Percentiles rank a stretch among this genome's conserved stretches.
phyloP scores from a whole-genome alignment of 1,140 invertebrate genomes.

The Pygmarrhopalites habei region DNA sequence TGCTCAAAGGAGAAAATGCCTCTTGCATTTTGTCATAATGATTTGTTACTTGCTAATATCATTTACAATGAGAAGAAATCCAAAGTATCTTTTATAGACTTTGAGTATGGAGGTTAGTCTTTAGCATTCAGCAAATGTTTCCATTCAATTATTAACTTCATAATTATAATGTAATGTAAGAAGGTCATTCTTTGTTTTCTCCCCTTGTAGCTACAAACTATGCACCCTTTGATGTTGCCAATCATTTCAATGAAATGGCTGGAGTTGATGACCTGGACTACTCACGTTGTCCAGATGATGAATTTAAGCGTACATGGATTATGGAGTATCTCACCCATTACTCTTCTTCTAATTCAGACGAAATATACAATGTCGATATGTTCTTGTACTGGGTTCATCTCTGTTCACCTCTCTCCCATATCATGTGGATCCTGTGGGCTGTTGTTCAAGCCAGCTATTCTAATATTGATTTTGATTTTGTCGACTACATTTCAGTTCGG shows the following conservation, averaged over 20 bases:
- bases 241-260: slow-evolving; percentile 96
- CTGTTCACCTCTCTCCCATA: slow-evolving; percentile 61
- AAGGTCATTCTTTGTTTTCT: too few species aligned
- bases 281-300: slow-evolving; percentile 66
- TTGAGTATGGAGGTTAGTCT: too few species aligned
- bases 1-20: slow-evolving; percentile 57
- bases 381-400: slow-evolving; percentile 31
- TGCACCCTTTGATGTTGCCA: slow-evolving; percentile 92
- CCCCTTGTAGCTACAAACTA: slow-evolving; percentile 86
- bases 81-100: slow-evolving; percentile 87
- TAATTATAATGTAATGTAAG: too few species aligned
- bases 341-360: slow-evolving; percentile 49
- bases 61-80: slow-evolving; percentile 66
- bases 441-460: slow-evolving; percentile 86
- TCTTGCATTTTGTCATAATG: slow-evolving; percentile 96
- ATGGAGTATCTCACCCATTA: slow-evolving; percentile 62
- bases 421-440: slow-evolving; percentile 90
- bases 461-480: slow-evolving; percentile 87
- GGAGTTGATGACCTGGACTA: slow-evolving; percentile 72
- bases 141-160: too few species aligned
- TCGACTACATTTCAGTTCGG: slow-evolving; percentile 61
- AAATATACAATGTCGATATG: slow-evolving; percentile 46
- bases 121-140: too few species aligned
- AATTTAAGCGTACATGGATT: slow-evolving; percentile 77
- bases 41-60: slow-evolving; percentile 89